These are phyloP conservation scores for Steinernema scapterisci DNA, from an alignment of 2,888 invertebrate species.

Conservation along the genomic window DNA sequence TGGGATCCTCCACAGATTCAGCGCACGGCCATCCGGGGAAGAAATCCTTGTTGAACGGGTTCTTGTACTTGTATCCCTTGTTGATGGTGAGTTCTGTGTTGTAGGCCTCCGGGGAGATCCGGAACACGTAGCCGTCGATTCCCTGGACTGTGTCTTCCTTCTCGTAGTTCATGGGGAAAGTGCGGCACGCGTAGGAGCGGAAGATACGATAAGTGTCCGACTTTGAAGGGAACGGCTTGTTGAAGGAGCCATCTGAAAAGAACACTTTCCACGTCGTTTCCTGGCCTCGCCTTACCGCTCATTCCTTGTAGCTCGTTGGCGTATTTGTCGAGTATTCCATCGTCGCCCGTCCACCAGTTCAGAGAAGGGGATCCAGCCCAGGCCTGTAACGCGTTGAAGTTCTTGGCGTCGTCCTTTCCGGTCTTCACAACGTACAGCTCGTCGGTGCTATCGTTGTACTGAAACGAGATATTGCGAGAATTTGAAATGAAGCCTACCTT, in stretches of 20 bases:
- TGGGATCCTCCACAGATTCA: background rate
- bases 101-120: slow-evolving; percentile 45
- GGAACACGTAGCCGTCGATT: slow-evolving; percentile 46
- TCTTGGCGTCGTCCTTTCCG: slow-evolving; percentile 50
- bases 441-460: slow-evolving; percentile 55
- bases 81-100: slow-evolving; percentile 39
- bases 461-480: slow-evolving; percentile 27
- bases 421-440: slow-evolving; percentile 50
- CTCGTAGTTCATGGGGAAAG: slow-evolving; percentile 46
- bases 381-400: slow-evolving; percentile 35
- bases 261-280: too few relatives aligned
- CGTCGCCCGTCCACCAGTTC: slow-evolving; percentile 37
- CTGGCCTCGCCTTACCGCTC: slow-evolving; percentile 18
- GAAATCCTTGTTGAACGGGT: slow-evolving; percentile 35
- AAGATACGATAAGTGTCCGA: slow-evolving; percentile 48
- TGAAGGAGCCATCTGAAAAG: slow-evolving; percentile 54
- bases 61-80: slow-evolving; percentile 15
- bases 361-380: slow-evolving; percentile 35
- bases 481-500: slow-evolving; percentile 18
- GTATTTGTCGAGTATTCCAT: background rate
- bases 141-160: slow-evolving; percentile 41
- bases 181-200: slow-evolving; percentile 43
- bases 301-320: slow-evolving; percentile 4
- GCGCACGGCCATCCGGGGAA: slow-evolving; percentile 35
- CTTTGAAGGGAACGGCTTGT: slow-evolving; percentile 51